Conservation (phyloP, 2,797 vertebrate species). For the Arnoldichthys spilopterus region DNA sequence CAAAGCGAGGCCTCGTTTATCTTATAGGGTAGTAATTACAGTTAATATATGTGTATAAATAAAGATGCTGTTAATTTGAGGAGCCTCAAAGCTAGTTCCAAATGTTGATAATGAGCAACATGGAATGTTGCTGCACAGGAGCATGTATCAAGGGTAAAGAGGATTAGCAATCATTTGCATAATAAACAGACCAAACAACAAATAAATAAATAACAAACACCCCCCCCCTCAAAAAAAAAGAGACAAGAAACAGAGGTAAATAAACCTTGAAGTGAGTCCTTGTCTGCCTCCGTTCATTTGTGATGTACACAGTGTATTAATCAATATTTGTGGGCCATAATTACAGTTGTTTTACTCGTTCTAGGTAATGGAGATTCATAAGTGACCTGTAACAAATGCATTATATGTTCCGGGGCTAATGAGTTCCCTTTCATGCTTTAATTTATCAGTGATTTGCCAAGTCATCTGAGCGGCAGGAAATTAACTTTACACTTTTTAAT, state of each 20-base stretch:
- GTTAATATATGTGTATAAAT: conserved; percentile 8
- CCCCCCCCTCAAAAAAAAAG: conserved; percentile 4
- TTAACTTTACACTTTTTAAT: conserved; percentile 71
- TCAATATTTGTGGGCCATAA: conserved; percentile 92
- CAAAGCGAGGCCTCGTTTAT: conserved; percentile 36
- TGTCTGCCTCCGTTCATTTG: conserved; percentile 78
- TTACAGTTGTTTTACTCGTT: conserved; percentile 88
- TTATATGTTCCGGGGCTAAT: conserved; percentile 84
- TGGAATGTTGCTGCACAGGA: conserved; percentile 52
- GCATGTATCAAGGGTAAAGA: conserved; percentile 67
- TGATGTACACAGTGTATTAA: conserved; percentile 88
- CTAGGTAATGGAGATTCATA: conserved; percentile 92
- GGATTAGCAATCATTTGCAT: conserved; percentile 74
- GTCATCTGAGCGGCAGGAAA: conserved; percentile 75
- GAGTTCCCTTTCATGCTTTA: conserved; percentile 82
- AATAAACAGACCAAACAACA: conserved; percentile 70
- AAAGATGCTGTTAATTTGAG: conserved; percentile 44
- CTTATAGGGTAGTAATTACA: conserved; percentile 31
- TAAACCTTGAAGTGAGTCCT: conserved; percentile 77
- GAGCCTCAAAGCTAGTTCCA: conserved; percentile 65
- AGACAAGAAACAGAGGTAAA: conserved; percentile 64
- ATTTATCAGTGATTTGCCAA: conserved; percentile 92
- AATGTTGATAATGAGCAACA: conserved; percentile 58
- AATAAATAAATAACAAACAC: conserved; percentile 49
- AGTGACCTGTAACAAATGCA: conserved; percentile 88